Evolutionary conservation across 2,797 vertebrate genomes (phyloP), one percentile per base, ranked within the genome.

Genomic region (Pseudochromis fuscus): DNA sequence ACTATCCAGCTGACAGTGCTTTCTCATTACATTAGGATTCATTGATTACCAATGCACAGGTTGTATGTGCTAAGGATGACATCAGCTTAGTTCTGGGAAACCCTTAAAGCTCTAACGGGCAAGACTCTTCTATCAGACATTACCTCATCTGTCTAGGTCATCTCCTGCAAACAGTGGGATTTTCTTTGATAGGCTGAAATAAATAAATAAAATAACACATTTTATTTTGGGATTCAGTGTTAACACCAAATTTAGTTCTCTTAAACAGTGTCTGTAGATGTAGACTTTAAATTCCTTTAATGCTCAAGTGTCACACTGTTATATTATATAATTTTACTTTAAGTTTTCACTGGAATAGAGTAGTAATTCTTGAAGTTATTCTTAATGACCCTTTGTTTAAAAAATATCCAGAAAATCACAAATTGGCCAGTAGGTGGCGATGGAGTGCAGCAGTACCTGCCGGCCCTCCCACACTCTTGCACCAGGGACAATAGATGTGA

Each of bases 1-100:
- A 12, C 33, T 38, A 55, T 62, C 15, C 27, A 37, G 6, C 50
- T 1, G 58, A 49, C 31, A 5, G 35, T 50, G 31, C 44, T 71
- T 46, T 80, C 52, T 56, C 45, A 13, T 42, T 55, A 21, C 23
- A 49, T 40, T 2, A 2, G 24, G 58, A 19, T 49, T 58, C 50
- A 76, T 78, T 83, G 77, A 77, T 85, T 83, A 30, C 25, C 55
- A 75, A 82, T 79, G 80, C 75, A 68, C 77, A 85, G 74, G 83
- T 88, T 85, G 81, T 71, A 28, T 85, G 81, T 71, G 25, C 45
- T 42, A 16, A 57, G 44, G 72, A 81, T 90, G 89, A 91, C 88
- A 90, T 91, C 90, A 92, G 81, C 84, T 85, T 44, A n/a, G 80
- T 88, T 89, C 86, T 88, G 82, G 85, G 74, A 89, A 88, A 86